phyloP scores from a whole-genome alignment of 2,797 vertebrate species.

The Sylvia borin region DNA sequence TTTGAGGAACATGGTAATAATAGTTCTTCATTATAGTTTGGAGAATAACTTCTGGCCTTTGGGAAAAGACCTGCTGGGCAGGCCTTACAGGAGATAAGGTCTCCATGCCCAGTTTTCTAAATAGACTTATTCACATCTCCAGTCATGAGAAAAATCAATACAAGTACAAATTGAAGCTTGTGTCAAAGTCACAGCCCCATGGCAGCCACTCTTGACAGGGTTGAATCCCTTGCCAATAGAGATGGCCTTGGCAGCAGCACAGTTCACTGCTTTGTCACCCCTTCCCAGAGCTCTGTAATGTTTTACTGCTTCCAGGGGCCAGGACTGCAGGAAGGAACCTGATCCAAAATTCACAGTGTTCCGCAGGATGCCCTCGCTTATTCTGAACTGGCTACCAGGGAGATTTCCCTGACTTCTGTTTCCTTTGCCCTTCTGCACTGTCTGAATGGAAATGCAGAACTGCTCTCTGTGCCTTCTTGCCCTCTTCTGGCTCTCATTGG shows the following conservation, averaged over 20 bases:
- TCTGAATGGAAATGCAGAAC: not conserved
- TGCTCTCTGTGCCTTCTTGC: not conserved
- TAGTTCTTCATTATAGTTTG: not conserved
- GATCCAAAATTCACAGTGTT: not conserved
- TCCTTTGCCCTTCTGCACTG: not conserved
- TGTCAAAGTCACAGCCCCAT: not conserved
- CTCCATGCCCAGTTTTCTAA: not conserved
- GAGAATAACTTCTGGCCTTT: not conserved
- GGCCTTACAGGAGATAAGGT: not conserved
- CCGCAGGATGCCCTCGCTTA: not conserved
- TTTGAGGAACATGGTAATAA: not conserved
- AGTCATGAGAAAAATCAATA: not conserved
- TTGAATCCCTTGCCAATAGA: not conserved
- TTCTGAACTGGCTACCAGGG: not conserved
- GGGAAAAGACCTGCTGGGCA: not conserved
- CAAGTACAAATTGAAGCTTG: not conserved
- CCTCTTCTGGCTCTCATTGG: not conserved
- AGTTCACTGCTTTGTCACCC: not conserved
- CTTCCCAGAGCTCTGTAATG: accelerated
- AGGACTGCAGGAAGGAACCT: not conserved
- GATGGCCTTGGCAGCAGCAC: not conserved
- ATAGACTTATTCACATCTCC: not conserved
- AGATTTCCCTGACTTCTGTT: not conserved
- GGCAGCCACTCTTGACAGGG: not conserved
- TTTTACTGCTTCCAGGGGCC: not conserved